Evolutionary conservation across 30 jellyfish, hydroid and myxozoan genomes (phyloP), one percentile per base, ranked within the genome.

Genomic region (Nemopilema nomurai): DNA sequence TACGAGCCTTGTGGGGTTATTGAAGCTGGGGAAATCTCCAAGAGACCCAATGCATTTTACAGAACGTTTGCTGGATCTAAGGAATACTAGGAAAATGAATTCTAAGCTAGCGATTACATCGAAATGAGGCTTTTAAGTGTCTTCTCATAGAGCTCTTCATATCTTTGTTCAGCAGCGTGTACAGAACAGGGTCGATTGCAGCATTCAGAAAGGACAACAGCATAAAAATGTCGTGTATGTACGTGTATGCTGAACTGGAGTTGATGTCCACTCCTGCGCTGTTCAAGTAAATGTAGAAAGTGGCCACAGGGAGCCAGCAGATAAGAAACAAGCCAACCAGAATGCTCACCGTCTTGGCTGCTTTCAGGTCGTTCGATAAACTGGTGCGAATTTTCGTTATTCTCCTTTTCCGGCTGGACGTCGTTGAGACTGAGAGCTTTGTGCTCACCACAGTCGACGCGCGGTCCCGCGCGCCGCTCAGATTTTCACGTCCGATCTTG

Each of bases 231-330:
- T 91, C 97, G 23, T 85, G 93, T n/a, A 83, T 53, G 57, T 85
- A 91, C 9, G 82, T 80, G 73, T 22, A 85, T n/a, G 24, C 66
- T 27, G n/a, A 22, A 27, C 84, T 79, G 16, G 87, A 28, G 13
- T 32, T 78, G 31, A 74, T 66, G 27, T 71, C 90, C n/a, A 30
- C 31, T 0, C 91, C 89, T 0, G 84, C 87, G 19, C 84, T 32
- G 86, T 86, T 91, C 79, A 91, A 17, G 53, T 85, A 91, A 17
- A 91, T 80, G 84, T 91, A 91, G 66, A 82, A 91, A 25, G 77
- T 28, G 25, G 98, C 98, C 18, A 80, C 91, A 16, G 98, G 98
- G 29, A 67, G 19, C 98, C 98, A 91, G 76, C 98, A 91, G 25
- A 77, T 67, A 21, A 91, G 86, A 76, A 91, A 91, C 32, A 91